phyloP scores from a whole-genome alignment of 2,888 invertebrate genomes.

The Sepioteuthis lessoniana region DNA sequence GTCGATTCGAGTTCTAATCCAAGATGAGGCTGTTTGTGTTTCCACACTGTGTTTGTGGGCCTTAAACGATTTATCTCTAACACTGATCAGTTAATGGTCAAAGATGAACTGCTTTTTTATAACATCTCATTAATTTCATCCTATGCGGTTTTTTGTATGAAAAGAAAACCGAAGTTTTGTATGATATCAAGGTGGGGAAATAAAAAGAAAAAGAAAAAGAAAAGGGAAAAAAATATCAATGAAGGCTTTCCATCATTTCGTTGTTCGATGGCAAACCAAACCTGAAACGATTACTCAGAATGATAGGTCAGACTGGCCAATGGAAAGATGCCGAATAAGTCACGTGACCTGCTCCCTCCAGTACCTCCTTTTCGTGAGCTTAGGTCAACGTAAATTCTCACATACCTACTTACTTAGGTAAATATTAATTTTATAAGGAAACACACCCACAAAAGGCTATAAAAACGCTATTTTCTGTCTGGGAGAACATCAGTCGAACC shows the following conservation, averaged over 20 bases:
- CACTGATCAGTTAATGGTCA: too few relatives aligned
- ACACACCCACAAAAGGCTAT: background rate
- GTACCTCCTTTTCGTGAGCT: background rate
- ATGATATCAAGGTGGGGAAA: background rate
- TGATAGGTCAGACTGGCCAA: background rate
- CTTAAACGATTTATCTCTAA: too few relatives aligned
- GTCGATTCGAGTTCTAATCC: too few relatives aligned
- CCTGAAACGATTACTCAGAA: background rate
- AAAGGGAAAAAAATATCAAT: background rate
- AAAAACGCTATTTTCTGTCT: background rate
- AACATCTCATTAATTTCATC: too few relatives aligned
- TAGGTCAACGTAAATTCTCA: background rate
- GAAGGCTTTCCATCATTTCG: background rate
- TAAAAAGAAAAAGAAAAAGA: background rate
- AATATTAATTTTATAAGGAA: background rate
- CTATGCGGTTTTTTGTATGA: background rate
- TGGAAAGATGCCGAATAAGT: background rate
- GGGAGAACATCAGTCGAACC: background rate
- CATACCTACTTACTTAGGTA: background rate
- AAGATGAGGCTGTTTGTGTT: too few relatives aligned
- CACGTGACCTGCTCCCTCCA: background rate
- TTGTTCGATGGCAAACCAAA: background rate
- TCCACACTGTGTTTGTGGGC: too few relatives aligned
- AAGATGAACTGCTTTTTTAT: too few relatives aligned
- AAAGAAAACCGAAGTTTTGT: background rate